These are phyloP conservation scores for Andrena camellia DNA, from an alignment of 2,888 invertebrate genomes.

Conservation along the genomic window DNA sequence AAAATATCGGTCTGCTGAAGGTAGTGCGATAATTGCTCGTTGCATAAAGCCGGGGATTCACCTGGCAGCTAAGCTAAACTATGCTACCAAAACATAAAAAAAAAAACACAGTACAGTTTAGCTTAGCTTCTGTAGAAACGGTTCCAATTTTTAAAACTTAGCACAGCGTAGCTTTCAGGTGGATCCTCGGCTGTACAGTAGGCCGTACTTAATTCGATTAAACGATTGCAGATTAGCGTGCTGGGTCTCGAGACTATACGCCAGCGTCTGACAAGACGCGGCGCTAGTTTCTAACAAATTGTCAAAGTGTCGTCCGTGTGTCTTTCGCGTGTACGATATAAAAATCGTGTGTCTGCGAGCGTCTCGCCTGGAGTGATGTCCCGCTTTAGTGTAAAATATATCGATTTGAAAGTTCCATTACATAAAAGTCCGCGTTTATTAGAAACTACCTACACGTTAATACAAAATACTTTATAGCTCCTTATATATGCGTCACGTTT, in stretches of 20 bases:
- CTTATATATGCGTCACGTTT: neutral
- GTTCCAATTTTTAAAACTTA: no score
- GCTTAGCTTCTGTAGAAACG: no score
- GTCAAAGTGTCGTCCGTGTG: neutral
- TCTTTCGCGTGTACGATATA: neutral
- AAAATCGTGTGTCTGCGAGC: constrained; percentile 2
- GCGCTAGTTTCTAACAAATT: neutral
- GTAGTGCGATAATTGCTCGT: constrained; percentile 54
- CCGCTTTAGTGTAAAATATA: neutral
- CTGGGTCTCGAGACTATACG: constrained; percentile 70
- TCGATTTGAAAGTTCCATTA: constrained; percentile 22
- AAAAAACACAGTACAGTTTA: no score
- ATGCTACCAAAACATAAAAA: no score
- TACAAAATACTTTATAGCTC: constrained; percentile 43
- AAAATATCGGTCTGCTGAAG: constrained; percentile 76
- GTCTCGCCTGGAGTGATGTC: neutral
- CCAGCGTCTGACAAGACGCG: constrained; percentile 53
- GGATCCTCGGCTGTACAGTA: neutral
- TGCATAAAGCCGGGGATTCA: no score
- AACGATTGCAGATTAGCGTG: constrained; percentile 70
- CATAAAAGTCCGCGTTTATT: constrained; percentile 45
- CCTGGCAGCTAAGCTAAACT: no score
- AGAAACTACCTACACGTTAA: constrained; percentile 49
- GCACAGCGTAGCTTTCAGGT: no score
- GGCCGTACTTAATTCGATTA: neutral